phyloP scores from a whole-genome alignment of 2,113 vertebrate species.

The Hiodon tergisus region DNA sequence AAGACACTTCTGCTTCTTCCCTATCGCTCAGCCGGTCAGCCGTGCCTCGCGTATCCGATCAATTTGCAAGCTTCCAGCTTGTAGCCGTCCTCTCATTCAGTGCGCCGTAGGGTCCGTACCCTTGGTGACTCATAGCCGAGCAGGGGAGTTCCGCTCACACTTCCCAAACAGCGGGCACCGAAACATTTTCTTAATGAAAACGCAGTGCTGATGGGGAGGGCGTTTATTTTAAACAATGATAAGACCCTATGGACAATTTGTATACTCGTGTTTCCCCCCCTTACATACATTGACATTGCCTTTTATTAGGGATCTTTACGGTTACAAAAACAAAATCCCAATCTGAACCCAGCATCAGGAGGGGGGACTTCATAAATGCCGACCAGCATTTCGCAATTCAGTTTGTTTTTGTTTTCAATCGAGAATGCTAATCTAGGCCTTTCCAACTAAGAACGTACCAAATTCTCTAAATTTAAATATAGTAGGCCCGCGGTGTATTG shows the following conservation, averaged over 20 bases:
- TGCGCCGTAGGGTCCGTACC: background rate
- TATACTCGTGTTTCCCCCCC: no score
- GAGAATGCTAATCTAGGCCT: no score
- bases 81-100: constrained; percentile 8
- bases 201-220: background rate
- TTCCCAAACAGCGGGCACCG: background rate
- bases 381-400: no score
- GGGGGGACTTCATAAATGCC: no score
- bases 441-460: no score
- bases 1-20: background rate
- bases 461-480: no score
- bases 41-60: constrained; percentile 1
- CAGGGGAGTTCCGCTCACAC: constrained; percentile 13
- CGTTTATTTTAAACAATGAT: background rate
- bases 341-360: no score
- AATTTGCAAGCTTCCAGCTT: constrained; percentile 14
- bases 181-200: no score
- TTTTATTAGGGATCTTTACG: background rate
- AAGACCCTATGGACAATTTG: no score
- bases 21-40: constrained; percentile 9
- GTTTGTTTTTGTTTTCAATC: no score
- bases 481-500: no score
- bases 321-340: background rate
- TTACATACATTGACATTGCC: background rate
- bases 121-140: constrained; percentile 11